phyloP scores from a whole-genome alignment of 2,797 vertebrate genomes.

The Lerista edwardsae region DNA sequence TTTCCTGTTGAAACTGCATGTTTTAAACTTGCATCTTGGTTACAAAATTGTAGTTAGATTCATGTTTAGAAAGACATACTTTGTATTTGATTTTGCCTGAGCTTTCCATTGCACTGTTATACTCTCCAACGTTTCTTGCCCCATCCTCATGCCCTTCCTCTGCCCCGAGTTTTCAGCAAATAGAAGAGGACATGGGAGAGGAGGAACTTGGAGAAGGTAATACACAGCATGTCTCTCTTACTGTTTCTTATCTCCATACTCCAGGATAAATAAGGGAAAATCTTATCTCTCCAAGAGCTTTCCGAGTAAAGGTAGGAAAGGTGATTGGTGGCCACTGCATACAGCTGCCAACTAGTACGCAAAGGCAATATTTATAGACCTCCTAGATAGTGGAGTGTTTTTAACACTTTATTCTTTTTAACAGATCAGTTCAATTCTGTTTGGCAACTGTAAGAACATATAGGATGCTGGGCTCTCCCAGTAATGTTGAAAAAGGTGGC shows the following conservation, averaged over 20 bases:
- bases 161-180: not conserved
- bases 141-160: not conserved
- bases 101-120: not conserved
- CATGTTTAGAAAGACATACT: not conserved
- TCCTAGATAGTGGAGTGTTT: not conserved
- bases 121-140: not conserved
- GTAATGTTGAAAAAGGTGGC: not conserved
- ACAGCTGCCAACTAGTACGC: not conserved
- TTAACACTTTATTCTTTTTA: not conserved
- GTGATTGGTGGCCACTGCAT: not conserved
- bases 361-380: not conserved
- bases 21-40: not conserved
- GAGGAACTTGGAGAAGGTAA: not conserved
- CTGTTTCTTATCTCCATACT: not conserved
- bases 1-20: not conserved
- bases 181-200: not conserved
- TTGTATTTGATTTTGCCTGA: not conserved
- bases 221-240: no score
- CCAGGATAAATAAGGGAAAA: not conserved
- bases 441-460: not conserved
- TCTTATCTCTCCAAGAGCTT: not conserved
- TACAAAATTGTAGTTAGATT: not conserved
- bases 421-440: conserved; percentile 2
- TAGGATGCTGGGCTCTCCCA: conserved; percentile 18
- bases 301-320: not conserved